Conservation (phyloP, 2,888 invertebrate species). For the Campoplex nolae region DNA sequence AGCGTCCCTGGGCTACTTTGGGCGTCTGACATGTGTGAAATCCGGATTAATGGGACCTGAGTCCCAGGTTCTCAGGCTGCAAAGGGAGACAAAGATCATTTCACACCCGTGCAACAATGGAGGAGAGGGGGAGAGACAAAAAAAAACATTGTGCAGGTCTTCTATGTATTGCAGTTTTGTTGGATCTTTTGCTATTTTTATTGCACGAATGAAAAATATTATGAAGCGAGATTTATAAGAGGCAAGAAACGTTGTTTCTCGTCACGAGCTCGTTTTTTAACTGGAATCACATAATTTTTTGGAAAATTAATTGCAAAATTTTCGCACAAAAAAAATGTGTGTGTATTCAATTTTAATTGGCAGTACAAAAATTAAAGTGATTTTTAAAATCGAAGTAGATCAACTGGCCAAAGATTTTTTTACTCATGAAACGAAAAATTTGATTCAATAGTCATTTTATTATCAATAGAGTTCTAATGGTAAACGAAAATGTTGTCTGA, state of each 20-base stretch:
- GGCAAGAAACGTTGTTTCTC: background rate
- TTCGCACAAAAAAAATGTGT: too few species aligned
- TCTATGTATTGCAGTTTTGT: background rate
- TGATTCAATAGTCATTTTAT: too few species aligned
- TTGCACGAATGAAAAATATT: background rate
- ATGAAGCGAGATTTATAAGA: background rate
- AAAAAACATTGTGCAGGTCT: conserved; percentile 57
- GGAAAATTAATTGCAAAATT: too few species aligned
- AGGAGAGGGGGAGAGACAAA: conserved; percentile 1
- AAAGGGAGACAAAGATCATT: conserved; percentile 61
- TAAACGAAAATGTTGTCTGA: background rate
- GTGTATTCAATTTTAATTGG: background rate
- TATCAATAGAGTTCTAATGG: background rate
- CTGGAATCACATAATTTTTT: too few species aligned
- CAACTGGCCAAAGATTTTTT: too few species aligned
- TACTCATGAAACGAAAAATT: too few species aligned
- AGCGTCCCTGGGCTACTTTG: conserved; percentile 27
- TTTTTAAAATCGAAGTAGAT: too few species aligned
- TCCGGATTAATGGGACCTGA: conserved; percentile 74
- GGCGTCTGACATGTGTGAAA: conserved; percentile 74
- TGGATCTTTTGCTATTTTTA: conserved; percentile 6
- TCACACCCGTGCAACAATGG: conserved; percentile 37
- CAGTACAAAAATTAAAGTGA: background rate
- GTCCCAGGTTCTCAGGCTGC: conserved; percentile 54
- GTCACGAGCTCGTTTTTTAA: too few species aligned